These are phyloP conservation scores for Drosophila nr. medialis DNA, from an alignment of 2,888 invertebrate species.

Conservation along the genomic window DNA sequence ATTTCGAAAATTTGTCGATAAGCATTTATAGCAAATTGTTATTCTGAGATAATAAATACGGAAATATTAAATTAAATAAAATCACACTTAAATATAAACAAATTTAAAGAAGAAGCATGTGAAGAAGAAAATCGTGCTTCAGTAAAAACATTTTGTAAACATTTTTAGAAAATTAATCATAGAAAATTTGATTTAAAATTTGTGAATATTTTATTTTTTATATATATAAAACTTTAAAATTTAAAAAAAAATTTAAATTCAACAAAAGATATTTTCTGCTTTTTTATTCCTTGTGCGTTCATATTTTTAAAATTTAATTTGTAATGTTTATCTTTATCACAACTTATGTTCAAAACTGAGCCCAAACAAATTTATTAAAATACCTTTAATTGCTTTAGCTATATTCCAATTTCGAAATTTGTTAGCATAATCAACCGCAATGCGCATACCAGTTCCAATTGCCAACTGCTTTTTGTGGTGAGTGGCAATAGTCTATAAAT, in stretches of 20 bases:
- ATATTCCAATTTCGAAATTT: conserved; percentile 5
- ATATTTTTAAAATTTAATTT: neutral
- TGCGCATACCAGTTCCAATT: conserved; percentile 40
- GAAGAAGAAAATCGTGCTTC: neutral
- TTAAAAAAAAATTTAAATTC: no score
- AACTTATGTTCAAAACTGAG: neutral
- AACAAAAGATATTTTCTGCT: no score
- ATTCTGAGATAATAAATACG: neutral
- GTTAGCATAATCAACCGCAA: conserved; percentile 8
- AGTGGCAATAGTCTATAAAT: conserved; percentile 54
- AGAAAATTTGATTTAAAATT: no score
- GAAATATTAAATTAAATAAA: neutral
- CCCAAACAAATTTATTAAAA: neutral
- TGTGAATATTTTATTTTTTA: no score
- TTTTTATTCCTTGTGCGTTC: no score
- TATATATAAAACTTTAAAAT: no score
- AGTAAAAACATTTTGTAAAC: neutral
- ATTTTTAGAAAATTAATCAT: neutral
- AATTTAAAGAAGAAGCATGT: neutral
- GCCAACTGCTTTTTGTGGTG: conserved; percentile 59
- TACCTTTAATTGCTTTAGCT: neutral
- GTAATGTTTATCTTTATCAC: neutral
- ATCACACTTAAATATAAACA: no score
- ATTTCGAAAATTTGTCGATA: no score
- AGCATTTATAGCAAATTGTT: no score